Evolutionary conservation across 2,888 invertebrate genomes (phyloP).

Genomic region (Acrobasis suavella): DNA sequence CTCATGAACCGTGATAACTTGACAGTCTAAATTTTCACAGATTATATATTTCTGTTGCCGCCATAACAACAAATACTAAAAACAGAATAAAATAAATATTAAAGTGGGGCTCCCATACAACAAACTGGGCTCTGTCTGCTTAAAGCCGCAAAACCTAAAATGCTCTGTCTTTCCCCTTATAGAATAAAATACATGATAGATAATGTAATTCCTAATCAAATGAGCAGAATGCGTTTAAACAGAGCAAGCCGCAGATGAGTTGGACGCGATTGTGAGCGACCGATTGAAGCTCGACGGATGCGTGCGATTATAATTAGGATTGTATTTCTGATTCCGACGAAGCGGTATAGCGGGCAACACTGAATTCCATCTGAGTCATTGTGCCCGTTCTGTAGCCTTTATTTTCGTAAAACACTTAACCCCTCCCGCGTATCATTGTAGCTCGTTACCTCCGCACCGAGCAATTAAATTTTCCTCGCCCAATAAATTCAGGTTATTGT

Average conservation of each 20-base stretch:
- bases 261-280: constrained; percentile 52
- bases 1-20: too few species aligned
- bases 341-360: constrained; percentile 75
- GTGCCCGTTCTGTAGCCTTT: constrained; percentile 80
- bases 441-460: constrained; percentile 38
- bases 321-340: constrained; percentile 82
- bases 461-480: constrained; percentile 33
- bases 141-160: too few species aligned
- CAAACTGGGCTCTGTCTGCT: too few species aligned
- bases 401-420: constrained; percentile 80
- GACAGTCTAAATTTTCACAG: too few species aligned
- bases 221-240: constrained; percentile 31
- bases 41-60: too few species aligned
- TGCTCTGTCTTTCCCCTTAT: too few species aligned
- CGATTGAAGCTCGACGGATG: constrained; percentile 80
- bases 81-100: too few species aligned
- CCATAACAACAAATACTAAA: too few species aligned
- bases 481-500: constrained; percentile 26
- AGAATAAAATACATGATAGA: neutral
- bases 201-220: neutral
- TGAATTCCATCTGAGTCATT: constrained; percentile 82
- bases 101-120: too few species aligned
- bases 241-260: constrained; percentile 33
- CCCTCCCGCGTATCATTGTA: constrained; percentile 74
- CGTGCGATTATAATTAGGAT: constrained; percentile 82